phyloP scores from a whole-genome alignment of 2,888 invertebrate genomes.

The Herminia tarsipennalis region DNA sequence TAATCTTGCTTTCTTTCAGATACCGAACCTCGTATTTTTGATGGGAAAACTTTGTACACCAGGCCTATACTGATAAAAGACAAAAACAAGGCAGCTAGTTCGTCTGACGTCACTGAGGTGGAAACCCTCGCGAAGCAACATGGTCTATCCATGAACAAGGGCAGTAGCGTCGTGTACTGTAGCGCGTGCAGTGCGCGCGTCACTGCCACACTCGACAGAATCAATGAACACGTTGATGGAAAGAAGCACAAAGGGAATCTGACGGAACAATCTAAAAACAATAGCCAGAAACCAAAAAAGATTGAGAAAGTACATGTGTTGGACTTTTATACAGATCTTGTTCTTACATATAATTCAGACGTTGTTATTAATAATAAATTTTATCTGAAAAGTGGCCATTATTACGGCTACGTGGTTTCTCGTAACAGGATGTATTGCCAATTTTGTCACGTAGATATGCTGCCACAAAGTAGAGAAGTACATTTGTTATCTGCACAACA shows the following conservation, averaged over 20 bases:
- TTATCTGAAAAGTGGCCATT: neutral
- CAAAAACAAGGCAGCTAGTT: neutral
- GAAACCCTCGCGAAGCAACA: neutral
- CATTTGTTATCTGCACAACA: neutral
- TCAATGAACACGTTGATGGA: constrained; percentile 4
- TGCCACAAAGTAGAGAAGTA: neutral
- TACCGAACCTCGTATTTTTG: neutral
- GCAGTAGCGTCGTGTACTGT: neutral
- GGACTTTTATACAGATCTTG: neutral
- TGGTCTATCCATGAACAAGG: neutral
- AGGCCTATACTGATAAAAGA: neutral
- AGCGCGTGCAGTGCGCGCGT: neutral
- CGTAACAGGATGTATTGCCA: neutral
- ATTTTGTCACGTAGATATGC: neutral
- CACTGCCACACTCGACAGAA: neutral
- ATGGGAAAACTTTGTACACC: neutral
- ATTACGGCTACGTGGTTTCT: neutral
- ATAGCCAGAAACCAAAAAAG: neutral
- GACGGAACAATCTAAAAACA: neutral
- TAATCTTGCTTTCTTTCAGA: neutral
- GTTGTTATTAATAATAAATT: neutral
- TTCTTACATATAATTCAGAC: neutral
- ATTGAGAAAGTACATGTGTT: neutral
- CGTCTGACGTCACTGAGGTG: neutral
- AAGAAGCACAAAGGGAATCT: constrained; percentile 1